Percentiles rank a stretch among this genome's conserved stretches.
Evolutionary conservation across 2,797 vertebrate species (phyloP).

Genomic region (Sebastes goodei): DNA sequence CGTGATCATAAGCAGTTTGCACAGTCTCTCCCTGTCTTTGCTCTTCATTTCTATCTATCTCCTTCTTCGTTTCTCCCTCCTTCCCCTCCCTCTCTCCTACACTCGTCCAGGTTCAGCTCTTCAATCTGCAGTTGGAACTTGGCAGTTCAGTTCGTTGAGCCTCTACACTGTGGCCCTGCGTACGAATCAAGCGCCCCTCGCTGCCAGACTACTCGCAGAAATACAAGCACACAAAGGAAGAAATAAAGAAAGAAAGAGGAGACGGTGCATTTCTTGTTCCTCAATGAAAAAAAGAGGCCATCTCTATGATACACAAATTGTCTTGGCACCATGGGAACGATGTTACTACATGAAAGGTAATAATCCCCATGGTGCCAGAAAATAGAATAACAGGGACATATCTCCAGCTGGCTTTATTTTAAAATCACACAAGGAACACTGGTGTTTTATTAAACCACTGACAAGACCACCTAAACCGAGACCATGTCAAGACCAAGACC

Average conservation of each 20-base stretch:
- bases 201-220: conserved; percentile 18
- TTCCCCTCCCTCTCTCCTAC: background rate
- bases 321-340: background rate
- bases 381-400: background rate
- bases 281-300: background rate
- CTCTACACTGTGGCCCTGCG: background rate
- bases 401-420: background rate
- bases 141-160: conserved; percentile 13
- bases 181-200: conserved; percentile 31
- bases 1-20: background rate
- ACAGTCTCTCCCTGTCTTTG: background rate
- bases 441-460: background rate
- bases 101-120: conserved; percentile 15
- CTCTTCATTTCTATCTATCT: background rate
- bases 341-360: background rate
- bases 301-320: background rate
- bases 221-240: conserved; percentile 14
- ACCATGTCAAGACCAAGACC: too few relatives aligned
- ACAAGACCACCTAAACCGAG: too few relatives aligned
- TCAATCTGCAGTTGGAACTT: conserved; percentile 10
- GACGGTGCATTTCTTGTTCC: background rate
- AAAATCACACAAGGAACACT: background rate
- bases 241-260: too few relatives aligned
- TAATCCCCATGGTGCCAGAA: background rate
- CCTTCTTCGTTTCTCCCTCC: background rate